Conservation (phyloP, 2,888 invertebrate species). For the Meliscaeva auricollis region DNA sequence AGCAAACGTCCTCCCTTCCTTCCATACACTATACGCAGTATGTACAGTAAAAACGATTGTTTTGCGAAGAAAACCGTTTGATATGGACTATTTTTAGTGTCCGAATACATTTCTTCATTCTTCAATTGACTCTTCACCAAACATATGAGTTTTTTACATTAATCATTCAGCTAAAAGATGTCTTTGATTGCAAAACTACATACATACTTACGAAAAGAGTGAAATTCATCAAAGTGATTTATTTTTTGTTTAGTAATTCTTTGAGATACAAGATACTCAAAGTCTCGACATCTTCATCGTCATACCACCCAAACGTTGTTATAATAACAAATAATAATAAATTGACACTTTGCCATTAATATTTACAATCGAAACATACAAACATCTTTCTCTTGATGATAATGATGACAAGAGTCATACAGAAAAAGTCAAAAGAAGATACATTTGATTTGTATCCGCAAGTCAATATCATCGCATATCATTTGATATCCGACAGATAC, state of each 20-base stretch:
- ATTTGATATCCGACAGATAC: slow-evolving; percentile 25
- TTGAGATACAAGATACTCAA: slow-evolving; percentile 26
- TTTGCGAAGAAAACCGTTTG: background rate
- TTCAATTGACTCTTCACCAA: too few relatives aligned
- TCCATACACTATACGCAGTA: too few relatives aligned
- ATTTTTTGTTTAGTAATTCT: too few relatives aligned
- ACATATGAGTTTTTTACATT: slow-evolving; percentile 2
- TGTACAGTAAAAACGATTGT: slow-evolving; percentile 23
- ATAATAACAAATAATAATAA: slow-evolving; percentile 11
- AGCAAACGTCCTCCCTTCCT: background rate
- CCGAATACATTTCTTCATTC: too few relatives aligned
- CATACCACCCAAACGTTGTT: slow-evolving; percentile 1
- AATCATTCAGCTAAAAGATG: background rate
- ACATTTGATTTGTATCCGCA: slow-evolving; percentile 2
- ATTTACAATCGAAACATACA: slow-evolving; percentile 3
- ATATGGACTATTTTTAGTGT: background rate
- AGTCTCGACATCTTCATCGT: background rate
- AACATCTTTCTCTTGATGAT: background rate
- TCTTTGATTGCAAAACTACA: background rate
- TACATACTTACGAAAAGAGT: background rate
- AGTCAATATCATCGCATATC: background rate
- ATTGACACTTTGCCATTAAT: slow-evolving; percentile 31
- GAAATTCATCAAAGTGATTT: slow-evolving; percentile 1
- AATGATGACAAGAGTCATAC: slow-evolving; percentile 5
- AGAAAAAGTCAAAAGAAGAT: slow-evolving; percentile 7